phyloP scores from a whole-genome alignment of 2,113 vertebrate species.

The Nestor notabilis region DNA sequence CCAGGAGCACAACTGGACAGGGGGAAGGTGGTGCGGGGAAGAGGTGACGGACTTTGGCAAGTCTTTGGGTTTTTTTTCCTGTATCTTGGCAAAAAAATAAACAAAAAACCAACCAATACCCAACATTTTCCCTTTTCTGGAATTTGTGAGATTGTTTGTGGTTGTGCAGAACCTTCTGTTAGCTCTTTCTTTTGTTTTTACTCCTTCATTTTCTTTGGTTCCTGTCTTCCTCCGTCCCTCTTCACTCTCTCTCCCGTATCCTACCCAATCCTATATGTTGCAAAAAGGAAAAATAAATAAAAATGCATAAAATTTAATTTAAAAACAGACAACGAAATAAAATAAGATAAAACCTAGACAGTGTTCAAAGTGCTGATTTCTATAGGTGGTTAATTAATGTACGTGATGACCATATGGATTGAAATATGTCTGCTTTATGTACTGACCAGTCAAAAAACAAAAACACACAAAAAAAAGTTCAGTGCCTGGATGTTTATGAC shows the following conservation, averaged over 20 bases:
- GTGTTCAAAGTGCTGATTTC: conserved; percentile 89
- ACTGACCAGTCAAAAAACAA: conserved; percentile 85
- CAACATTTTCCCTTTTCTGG: conserved; percentile 60
- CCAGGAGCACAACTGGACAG: conserved; percentile 43
- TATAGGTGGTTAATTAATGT: conserved; percentile 90
- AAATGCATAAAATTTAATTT: conserved; percentile 20
- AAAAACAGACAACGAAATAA: conserved; percentile 59
- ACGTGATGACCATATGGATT: conserved; percentile 86
- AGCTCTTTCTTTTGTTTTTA: background rate
- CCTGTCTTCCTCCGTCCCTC: conserved; percentile 8
- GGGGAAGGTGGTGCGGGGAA: background rate
- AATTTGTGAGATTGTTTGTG: conserved; percentile 85
- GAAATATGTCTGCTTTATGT: conserved; percentile 89
- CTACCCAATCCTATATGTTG: conserved; percentile 71
- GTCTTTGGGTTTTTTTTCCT: background rate
- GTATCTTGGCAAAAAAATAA: conserved; percentile 31
- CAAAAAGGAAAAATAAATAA: conserved; percentile 73
- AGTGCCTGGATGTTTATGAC: conserved; percentile 98
- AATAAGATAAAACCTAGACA: conserved; percentile 77
- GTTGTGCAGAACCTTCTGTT: conserved; percentile 71
- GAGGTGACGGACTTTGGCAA: background rate
- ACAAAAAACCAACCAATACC: background rate
- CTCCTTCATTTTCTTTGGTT: background rate
- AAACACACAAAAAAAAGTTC: conserved; percentile 75
- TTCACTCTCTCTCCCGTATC: background rate